phyloP scores from a whole-genome alignment of 2,888 invertebrate species.

The Mactromeris polynyma region DNA sequence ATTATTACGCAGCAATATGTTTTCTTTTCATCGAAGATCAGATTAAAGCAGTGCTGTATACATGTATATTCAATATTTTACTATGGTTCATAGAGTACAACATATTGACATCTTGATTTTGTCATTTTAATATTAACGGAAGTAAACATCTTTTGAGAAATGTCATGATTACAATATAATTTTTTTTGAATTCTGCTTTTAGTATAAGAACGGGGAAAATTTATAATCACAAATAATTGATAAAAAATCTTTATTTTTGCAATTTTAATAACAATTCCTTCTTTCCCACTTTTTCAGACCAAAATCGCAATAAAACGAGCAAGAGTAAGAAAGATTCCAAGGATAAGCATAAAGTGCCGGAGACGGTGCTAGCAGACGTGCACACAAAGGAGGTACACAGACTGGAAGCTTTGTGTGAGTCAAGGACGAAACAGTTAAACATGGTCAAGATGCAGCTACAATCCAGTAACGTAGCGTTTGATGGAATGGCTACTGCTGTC shows the following conservation, averaged over 20 bases:
- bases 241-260: background rate
- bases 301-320: slow-evolving; percentile 76
- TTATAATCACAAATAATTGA: too few relatives aligned
- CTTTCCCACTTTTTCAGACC: slow-evolving; percentile 72
- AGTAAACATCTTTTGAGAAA: too few relatives aligned
- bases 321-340: slow-evolving; percentile 67
- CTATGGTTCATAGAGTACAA: too few relatives aligned
- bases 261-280: background rate
- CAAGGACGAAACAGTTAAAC: slow-evolving; percentile 87
- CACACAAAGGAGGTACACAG: slow-evolving; percentile 84
- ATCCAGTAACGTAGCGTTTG: slow-evolving; percentile 91
- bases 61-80: too few relatives aligned
- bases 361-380: slow-evolving; percentile 67
- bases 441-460: slow-evolving; percentile 86
- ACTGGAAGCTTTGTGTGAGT: slow-evolving; percentile 87
- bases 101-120: too few relatives aligned
- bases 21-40: too few relatives aligned
- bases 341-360: slow-evolving; percentile 57
- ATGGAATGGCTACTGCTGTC: slow-evolving; percentile 94
- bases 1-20: too few relatives aligned
- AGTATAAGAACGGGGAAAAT: too few relatives aligned
- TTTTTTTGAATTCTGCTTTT: too few relatives aligned
- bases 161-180: too few relatives aligned
- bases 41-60: too few relatives aligned
- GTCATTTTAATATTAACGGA: too few relatives aligned